phyloP scores from a whole-genome alignment of 2,113 vertebrate species.

The Canis aureus region DNA sequence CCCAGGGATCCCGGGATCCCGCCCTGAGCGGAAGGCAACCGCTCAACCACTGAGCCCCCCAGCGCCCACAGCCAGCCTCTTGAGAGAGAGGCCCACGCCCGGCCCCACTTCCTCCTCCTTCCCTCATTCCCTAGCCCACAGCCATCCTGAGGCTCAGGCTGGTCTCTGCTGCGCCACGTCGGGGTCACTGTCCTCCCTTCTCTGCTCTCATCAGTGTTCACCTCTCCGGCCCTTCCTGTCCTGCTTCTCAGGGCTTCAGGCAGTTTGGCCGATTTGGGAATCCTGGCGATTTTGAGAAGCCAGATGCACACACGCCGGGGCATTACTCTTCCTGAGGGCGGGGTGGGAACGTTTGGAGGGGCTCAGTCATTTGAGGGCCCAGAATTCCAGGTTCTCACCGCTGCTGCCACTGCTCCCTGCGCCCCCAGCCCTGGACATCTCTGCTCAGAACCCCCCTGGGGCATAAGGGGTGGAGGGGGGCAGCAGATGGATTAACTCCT shows the following conservation, averaged over 20 bases:
- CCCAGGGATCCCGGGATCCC: too few relatives aligned
- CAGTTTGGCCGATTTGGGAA: neutral
- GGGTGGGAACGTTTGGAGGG: neutral
- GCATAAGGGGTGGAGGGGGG: neutral
- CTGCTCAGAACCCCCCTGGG: neutral
- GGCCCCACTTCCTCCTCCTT: neutral
- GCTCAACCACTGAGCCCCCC: too few relatives aligned
- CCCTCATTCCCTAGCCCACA: neutral
- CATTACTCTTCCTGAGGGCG: neutral
- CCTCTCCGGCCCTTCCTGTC: neutral
- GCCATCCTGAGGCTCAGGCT: neutral
- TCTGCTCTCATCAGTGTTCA: fast-evolving
- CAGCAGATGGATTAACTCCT: neutral
- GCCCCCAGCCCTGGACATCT: neutral
- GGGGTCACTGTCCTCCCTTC: fast-evolving
- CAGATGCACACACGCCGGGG: too few relatives aligned
- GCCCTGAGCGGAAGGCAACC: too few relatives aligned
- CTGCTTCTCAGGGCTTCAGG: neutral
- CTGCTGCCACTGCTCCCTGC: neutral
- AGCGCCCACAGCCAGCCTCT: neutral
- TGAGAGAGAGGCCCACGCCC: neutral
- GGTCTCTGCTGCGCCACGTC: fast-evolving
- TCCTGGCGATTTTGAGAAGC: too few relatives aligned
- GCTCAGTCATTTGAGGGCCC: neutral
- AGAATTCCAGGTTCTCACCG: neutral